These are phyloP conservation scores for Drosophila setifemur DNA, from an alignment of 1,140 invertebrate species.

Conservation along the genomic window DNA sequence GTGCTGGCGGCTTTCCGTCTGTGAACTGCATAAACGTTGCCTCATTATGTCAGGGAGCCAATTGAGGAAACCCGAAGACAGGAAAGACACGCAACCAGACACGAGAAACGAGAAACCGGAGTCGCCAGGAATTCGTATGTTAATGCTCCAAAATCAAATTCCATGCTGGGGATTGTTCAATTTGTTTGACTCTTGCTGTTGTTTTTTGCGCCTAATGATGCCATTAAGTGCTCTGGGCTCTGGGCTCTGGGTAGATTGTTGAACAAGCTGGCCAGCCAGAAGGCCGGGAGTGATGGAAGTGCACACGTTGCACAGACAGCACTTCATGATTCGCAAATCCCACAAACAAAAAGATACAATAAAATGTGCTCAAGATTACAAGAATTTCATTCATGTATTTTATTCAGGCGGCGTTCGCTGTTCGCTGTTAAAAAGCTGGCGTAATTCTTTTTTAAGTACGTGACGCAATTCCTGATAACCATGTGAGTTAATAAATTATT, in stretches of 20 bases:
- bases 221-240: slow-evolving; percentile 37
- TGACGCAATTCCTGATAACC: slow-evolving; percentile 6
- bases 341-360: neutral
- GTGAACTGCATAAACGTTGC: slow-evolving; percentile 70
- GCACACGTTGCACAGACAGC: neutral
- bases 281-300: slow-evolving; percentile 4
- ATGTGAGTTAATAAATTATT: neutral
- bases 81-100: neutral
- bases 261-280: neutral
- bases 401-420: neutral
- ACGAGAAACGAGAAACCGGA: neutral
- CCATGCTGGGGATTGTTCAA: slow-evolving; percentile 38
- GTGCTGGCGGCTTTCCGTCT: slow-evolving; percentile 37
- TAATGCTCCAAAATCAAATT: slow-evolving; percentile 37
- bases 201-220: slow-evolving; percentile 39
- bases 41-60: slow-evolving; percentile 59
- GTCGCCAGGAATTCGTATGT: slow-evolving; percentile 38
- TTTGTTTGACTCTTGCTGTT: slow-evolving; percentile 30
- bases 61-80: slow-evolving; percentile 25
- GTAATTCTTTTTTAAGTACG: slow-evolving; percentile 1
- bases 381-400: neutral
- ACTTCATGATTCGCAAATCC: neutral
- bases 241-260: too few relatives aligned
- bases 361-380: neutral
- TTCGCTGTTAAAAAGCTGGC: too few relatives aligned